These are phyloP conservation scores for Drosophila kepulauana DNA, from an alignment of 1,140 invertebrate species.

Conservation along the genomic window DNA sequence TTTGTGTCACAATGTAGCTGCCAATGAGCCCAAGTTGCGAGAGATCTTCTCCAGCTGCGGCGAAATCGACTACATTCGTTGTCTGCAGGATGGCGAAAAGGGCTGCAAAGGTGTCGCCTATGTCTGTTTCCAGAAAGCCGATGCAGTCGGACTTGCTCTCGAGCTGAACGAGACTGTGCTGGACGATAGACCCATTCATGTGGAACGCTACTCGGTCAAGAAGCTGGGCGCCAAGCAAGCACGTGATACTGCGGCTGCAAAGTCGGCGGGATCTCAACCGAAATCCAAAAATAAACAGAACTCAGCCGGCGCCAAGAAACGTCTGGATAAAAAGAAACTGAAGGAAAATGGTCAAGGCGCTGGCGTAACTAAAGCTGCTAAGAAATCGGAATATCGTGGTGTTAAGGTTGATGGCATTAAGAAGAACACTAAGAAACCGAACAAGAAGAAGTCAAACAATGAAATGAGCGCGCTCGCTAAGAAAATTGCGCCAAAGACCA, in stretches of 20 bases:
- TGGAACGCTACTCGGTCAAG: conserved; percentile 73
- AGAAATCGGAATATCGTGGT: conserved; percentile 77
- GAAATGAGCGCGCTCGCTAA: conserved; percentile 69
- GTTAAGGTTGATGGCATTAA: conserved; percentile 70
- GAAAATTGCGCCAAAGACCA: conserved; percentile 76
- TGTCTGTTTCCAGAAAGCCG: conserved; percentile 76
- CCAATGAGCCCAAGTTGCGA: conserved; percentile 71
- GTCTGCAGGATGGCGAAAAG: conserved; percentile 69
- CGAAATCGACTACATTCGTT: conserved; percentile 81
- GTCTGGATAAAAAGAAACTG: conserved; percentile 57
- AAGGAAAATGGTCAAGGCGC: conserved; percentile 50
- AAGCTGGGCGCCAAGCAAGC: conserved; percentile 74
- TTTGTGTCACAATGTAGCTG: conserved; percentile 38
- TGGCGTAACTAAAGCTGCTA: conserved; percentile 7
- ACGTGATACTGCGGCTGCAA: conserved; percentile 53
- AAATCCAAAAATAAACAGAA: conserved; percentile 59
- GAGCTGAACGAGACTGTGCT: conserved; percentile 76
- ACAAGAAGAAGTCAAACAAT: conserved; percentile 63
- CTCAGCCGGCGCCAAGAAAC: conserved; percentile 50
- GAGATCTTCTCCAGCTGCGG: conserved; percentile 82
- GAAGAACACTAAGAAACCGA: conserved; percentile 66
- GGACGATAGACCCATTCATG: conserved; percentile 79
- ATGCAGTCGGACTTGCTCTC: conserved; percentile 76
- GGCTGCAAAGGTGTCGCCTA: conserved; percentile 82
- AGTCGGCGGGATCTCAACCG: background rate